Conservation (phyloP, 2,113 vertebrate genomes). For the Pyrgilauda ruficollis region DNA sequence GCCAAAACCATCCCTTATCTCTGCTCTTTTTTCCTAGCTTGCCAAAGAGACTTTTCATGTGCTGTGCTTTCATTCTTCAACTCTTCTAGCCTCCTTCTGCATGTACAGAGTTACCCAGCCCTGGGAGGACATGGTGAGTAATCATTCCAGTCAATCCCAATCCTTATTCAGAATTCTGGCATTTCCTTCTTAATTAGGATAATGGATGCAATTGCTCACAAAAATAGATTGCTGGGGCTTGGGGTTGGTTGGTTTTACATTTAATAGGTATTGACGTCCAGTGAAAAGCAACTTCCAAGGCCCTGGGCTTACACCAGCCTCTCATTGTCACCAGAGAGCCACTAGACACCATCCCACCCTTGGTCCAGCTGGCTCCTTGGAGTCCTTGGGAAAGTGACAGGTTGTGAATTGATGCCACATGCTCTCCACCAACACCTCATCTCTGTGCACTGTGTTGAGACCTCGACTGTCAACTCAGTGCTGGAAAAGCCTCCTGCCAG, state of each 20-base stretch:
- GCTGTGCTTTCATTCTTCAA: background rate
- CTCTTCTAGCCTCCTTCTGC: background rate
- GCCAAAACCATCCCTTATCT: background rate
- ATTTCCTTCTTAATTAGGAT: background rate
- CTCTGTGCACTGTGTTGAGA: background rate
- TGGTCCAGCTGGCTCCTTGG: fast-evolving
- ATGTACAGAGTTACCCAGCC: background rate
- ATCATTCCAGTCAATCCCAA: background rate
- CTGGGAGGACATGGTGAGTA: background rate
- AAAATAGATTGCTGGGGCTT: background rate
- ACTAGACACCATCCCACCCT: background rate
- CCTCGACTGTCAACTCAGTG: fast-evolving
- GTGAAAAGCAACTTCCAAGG: background rate
- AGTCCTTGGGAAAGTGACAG: background rate
- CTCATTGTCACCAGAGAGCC: background rate
- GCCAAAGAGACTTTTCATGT: background rate
- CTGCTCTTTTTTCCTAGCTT: background rate
- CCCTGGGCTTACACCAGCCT: no score
- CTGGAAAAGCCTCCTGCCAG: background rate
- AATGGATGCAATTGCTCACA: background rate
- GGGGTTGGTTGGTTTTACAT: background rate
- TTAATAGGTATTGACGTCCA: background rate
- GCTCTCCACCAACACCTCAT: background rate
- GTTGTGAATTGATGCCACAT: background rate
- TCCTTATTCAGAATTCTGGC: background rate